Evolutionary conservation across 2,888 invertebrate species (phyloP), one percentile per base, ranked within the genome.

Genomic region (Drosophila eohydei): DNA sequence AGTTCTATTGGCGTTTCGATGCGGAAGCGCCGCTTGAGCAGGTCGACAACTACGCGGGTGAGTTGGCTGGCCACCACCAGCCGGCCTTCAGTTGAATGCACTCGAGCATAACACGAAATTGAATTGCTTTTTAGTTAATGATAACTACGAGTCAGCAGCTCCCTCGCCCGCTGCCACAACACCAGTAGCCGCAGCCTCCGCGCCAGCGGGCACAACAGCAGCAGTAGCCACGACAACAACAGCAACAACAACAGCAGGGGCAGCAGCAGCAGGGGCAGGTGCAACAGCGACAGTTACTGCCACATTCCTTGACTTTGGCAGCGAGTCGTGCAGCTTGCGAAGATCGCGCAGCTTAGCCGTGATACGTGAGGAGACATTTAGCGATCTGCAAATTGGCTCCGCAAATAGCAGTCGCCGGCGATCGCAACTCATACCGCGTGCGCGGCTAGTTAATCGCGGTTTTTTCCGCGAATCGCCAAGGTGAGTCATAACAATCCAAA

Each of bases 351-450:
- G 96, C 89, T 94, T 96, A 90, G 96, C 96, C 74, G 95, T 96
- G 71, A 96, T 96, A 91, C 94, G 96, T 91, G 96, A 96, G 92
- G 96, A 96, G 93, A 95, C 96, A 50, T 96, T 95, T 93, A 95
- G 95, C 86, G 95, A 95, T 90, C 94, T 95, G 87, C 95, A 95
- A 92, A 94, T 95, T 88, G 94, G 94, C 81, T 94, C 94, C 81
- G 94, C 95, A 91, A 94, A 95, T 77, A 94, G 94, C 84, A 94
- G 94, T 88, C 94, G 95, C 90, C 94, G 96, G 78, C 94, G 96
- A 84, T 95, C 96, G 58, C 96, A 96, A 93, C 94, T 97, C 66
- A 97, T 97, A 93, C 97, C 97, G 68, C 94, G 97, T 86, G 96
- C 96, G 57, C 96, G 96, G 91, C 94, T 97, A 77, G 96, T 96